Conservation (phyloP, 2,797 vertebrate genomes). For the Bucorvus abyssinicus region DNA sequence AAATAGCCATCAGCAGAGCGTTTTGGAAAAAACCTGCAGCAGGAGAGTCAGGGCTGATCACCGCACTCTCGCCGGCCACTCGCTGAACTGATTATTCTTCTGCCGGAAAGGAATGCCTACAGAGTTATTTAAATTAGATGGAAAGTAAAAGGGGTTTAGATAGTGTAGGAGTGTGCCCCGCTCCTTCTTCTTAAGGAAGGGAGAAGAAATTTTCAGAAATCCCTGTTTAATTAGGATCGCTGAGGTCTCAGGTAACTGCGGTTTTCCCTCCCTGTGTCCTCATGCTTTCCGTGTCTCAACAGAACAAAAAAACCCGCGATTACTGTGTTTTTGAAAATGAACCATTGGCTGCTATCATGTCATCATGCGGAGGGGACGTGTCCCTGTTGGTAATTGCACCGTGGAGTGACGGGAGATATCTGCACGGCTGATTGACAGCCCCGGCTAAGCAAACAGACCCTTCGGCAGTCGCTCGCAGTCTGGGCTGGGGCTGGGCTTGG, state of each 20-base stretch:
- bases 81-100: background rate
- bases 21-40: background rate
- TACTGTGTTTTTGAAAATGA: background rate
- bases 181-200: background rate
- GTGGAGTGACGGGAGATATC: background rate
- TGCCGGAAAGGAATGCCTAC: background rate
- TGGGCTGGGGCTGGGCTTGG: background rate
- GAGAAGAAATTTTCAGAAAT: background rate
- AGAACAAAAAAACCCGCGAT: background rate
- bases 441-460: background rate
- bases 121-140: background rate
- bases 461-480: background rate
- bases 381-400: background rate
- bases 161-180: background rate
- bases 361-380: background rate
- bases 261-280: background rate
- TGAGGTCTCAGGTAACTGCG: background rate
- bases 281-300: background rate
- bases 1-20: background rate
- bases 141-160: background rate
- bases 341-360: background rate
- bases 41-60: background rate
- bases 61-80: background rate
- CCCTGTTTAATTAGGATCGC: background rate
- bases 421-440: conserved; percentile 27